A percentile compares a stretch with the other conserved stretches of the same genome.
These are phyloP conservation scores for Sphecodes monilicornis DNA, from an alignment of 2,888 invertebrate genomes.

Conservation along the genomic window DNA sequence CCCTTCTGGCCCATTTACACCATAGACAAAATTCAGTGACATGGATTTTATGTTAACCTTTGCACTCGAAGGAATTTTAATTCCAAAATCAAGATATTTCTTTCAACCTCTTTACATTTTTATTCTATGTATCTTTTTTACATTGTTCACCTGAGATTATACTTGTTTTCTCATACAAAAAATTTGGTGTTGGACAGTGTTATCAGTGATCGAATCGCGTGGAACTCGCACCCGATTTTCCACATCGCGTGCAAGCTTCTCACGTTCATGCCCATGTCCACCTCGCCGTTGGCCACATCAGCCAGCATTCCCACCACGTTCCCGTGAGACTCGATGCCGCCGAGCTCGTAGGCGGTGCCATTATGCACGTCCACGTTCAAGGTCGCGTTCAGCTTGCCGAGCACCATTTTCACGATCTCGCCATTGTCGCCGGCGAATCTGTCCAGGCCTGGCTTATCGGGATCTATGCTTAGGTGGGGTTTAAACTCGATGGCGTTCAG, in stretches of 20 bases:
- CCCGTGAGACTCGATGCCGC: conserved; percentile 52
- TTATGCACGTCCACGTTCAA: conserved; percentile 41
- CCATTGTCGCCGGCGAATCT: conserved; percentile 66
- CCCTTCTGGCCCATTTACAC: not conserved
- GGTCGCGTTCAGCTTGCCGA: conserved; percentile 55
- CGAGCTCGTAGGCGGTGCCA: conserved; percentile 40
- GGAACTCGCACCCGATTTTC: conserved; percentile 54
- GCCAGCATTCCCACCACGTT: conserved; percentile 60
- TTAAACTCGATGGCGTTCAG: conserved; percentile 58
- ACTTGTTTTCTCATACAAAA: too few species aligned
- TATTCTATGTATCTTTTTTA: too few species aligned
- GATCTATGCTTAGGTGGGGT: conserved; percentile 54
- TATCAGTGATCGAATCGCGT: not conserved
- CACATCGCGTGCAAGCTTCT: conserved; percentile 51
- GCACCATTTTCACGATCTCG: conserved; percentile 60
- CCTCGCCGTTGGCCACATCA: conserved; percentile 52
- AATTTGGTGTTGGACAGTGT: too few species aligned
- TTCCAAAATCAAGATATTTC: too few species aligned
- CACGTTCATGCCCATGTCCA: conserved; percentile 68
- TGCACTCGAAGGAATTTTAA: too few species aligned
- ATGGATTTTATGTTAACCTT: not conserved
- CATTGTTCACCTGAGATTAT: too few species aligned
- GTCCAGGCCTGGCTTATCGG: conserved; percentile 21
- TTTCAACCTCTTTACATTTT: too few species aligned
- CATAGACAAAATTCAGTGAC: too few species aligned